These are phyloP conservation scores for Rotaria magnacalcarata DNA, from an alignment of 2,888 invertebrate genomes.

Conservation along the genomic window DNA sequence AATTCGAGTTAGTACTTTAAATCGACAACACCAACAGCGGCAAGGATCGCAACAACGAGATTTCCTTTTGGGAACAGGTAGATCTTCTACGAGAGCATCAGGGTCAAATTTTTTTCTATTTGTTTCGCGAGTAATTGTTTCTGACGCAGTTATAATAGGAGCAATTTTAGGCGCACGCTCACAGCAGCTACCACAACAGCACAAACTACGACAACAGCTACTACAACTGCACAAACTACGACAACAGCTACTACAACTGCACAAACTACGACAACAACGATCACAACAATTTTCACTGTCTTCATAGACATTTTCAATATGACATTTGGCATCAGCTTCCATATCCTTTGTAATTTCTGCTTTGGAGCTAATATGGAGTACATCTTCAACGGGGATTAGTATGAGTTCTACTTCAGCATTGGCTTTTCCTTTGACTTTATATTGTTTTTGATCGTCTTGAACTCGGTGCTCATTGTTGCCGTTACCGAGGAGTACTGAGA, in stretches of 20 bases:
- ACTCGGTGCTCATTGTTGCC: not conserved
- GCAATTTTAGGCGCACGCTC: not conserved
- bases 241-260: too few relatives aligned
- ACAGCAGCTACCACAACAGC: not conserved
- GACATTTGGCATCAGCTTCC: not conserved
- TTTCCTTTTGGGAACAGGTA: not conserved
- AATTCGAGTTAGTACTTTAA: not conserved
- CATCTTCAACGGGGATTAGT: not conserved
- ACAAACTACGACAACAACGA: not conserved
- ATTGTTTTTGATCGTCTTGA: not conserved
- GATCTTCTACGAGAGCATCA: not conserved
- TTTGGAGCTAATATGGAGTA: not conserved
- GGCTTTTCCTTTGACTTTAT: not conserved
- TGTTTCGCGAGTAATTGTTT: not conserved
- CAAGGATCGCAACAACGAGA: not conserved
- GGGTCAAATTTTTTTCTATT: too few relatives aligned
- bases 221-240: too few relatives aligned
- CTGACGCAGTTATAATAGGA: not conserved
- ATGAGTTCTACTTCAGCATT: not conserved
- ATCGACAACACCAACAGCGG: not conserved
- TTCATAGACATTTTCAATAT: not conserved
- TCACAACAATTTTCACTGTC: not conserved
- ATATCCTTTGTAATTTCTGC: not conserved
- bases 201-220: not conserved
- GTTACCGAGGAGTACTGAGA: not conserved